Conservation (phyloP, 2,113 vertebrate genomes). For the Siphamia tubifer region DNA sequence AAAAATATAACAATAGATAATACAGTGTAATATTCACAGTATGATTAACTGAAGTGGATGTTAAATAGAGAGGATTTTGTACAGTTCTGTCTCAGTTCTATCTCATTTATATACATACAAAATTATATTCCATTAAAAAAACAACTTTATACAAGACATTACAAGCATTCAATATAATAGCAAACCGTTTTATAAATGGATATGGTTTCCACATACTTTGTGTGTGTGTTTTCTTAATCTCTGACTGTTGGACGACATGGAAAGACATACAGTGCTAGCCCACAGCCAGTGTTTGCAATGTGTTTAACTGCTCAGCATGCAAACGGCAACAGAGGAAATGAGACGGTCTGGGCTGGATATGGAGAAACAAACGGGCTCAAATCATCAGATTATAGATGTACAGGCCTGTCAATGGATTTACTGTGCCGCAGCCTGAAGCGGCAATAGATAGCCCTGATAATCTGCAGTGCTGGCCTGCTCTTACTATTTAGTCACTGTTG, state of each 20-base stretch:
- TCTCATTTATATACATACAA: not conserved
- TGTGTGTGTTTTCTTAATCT: not conserved
- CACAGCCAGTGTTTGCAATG: not conserved
- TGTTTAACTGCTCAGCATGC: conserved; percentile 5
- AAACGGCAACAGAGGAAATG: conserved; percentile 41
- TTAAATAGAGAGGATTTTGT: not conserved
- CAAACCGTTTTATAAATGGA: no score
- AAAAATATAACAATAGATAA: conserved; percentile 7
- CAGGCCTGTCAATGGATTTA: conserved; percentile 55
- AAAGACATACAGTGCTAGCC: not conserved
- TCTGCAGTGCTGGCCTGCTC: conserved; percentile 30
- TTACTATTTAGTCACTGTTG: conserved; percentile 52
- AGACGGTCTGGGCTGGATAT: conserved; percentile 9
- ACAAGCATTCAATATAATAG: no score
- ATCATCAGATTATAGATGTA: conserved; percentile 62
- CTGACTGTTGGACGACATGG: not conserved
- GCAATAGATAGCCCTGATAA: conserved; percentile 59
- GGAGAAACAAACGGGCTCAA: conserved; percentile 38
- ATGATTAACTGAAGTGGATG: conserved; percentile 28
- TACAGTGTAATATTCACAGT: conserved; percentile 24
- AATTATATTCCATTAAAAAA: not conserved
- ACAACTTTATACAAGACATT: no score
- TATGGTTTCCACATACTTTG: no score
- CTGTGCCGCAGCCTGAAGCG: conserved; percentile 43
- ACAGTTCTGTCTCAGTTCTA: not conserved